phyloP scores from a whole-genome alignment of 2,888 invertebrate species.

The Orthosia incerta region DNA sequence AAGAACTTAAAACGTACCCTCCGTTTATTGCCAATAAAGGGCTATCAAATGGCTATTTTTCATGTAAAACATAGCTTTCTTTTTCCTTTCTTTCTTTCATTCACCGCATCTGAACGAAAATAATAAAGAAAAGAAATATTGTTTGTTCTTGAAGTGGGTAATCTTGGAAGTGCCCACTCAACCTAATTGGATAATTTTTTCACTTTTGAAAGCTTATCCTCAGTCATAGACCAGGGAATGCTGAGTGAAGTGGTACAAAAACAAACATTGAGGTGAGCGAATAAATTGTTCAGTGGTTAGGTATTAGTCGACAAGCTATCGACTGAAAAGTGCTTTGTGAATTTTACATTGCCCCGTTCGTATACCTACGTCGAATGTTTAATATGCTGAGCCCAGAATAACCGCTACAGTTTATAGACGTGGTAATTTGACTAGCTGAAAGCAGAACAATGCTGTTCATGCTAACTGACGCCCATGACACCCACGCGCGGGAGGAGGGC shows the following conservation, averaged over 20 bases:
- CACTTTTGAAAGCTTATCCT: constrained; percentile 51
- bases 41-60: constrained; percentile 31
- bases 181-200: constrained; percentile 59
- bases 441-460: constrained; percentile 28
- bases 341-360: neutral
- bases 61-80: constrained; percentile 28
- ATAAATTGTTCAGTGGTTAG: constrained; percentile 30
- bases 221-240: constrained; percentile 27
- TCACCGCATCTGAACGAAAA: constrained; percentile 39
- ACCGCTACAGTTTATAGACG: too few relatives aligned
- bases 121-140: constrained; percentile 63
- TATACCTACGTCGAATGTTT: neutral
- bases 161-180: constrained; percentile 59
- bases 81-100: too few relatives aligned
- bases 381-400: neutral
- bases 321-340: constrained; percentile 7
- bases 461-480: constrained; percentile 14
- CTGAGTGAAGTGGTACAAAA: constrained; percentile 29
- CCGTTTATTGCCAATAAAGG: constrained; percentile 42
- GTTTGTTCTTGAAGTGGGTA: constrained; percentile 59
- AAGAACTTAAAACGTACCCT: constrained; percentile 21
- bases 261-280: constrained; percentile 16
- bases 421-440: constrained; percentile 31
- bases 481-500: neutral
- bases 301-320: constrained; percentile 2